phyloP scores from a whole-genome alignment of 2,888 invertebrate species.

The Oeneis ivallda region DNA sequence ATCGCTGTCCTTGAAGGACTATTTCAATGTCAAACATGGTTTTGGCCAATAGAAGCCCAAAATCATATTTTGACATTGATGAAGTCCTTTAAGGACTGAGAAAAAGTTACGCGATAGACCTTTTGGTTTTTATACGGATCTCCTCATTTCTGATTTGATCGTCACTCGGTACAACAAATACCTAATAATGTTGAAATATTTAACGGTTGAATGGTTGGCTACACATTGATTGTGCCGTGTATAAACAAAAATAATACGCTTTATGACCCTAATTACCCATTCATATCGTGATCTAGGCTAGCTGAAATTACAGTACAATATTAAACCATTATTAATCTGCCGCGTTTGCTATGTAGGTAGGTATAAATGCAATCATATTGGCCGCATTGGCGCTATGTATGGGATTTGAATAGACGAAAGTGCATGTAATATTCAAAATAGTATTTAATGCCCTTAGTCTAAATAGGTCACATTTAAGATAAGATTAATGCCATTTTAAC shows the following conservation, averaged over 20 bases:
- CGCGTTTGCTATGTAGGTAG: constrained; percentile 33
- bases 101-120: too few relatives aligned
- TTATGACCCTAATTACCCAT: constrained; percentile 24
- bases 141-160: too few relatives aligned
- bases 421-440: neutral
- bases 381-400: constrained; percentile 19
- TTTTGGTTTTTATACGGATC: too few relatives aligned
- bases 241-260: constrained; percentile 14
- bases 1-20: too few relatives aligned
- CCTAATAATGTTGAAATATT: neutral
- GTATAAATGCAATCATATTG: constrained; percentile 37
- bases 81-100: too few relatives aligned
- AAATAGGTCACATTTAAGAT: too few relatives aligned
- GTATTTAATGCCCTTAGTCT: too few relatives aligned
- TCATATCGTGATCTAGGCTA: constrained; percentile 31
- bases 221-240: constrained; percentile 3
- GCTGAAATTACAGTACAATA: constrained; percentile 33
- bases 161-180: too few relatives aligned
- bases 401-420: neutral
- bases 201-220: constrained; percentile 10
- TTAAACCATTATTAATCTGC: constrained; percentile 41
- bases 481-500: too few relatives aligned
- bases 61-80: too few relatives aligned
- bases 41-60: too few relatives aligned
- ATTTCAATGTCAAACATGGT: too few relatives aligned